Evolutionary conservation across 2,888 invertebrate species (phyloP), one percentile per base, ranked within the genome.

Genomic region (Drosophila birchii): DNA sequence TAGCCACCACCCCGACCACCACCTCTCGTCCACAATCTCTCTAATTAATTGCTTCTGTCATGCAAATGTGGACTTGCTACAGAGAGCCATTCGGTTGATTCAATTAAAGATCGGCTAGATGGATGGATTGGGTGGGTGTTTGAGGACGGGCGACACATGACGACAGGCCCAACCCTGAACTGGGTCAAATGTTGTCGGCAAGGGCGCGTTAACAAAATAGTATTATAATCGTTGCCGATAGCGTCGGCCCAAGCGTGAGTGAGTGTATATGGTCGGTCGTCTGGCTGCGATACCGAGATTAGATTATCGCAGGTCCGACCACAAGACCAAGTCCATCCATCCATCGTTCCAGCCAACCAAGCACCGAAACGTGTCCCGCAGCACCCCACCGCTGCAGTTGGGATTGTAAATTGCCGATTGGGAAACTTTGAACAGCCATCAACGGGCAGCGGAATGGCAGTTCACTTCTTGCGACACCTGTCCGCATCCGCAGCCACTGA

Each of bases 21-120:
- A 5, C 26, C 26, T 26, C 26, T 14, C 54, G 23, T n/a, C 45
- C 54, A 32, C 57, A 73, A 72, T 53, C 56, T 29, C 32, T 63
- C 64, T 56, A 72, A 72, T 51, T 63, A 72, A 72, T 72, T 72
- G 63, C 23, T 39, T 53, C 56, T 49, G 75, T 63, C 72, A 72
- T 62, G 71, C 63, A 49, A 74, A 57, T 56, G 39, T 56, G 39
- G 51, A 49, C 51, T 34, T 14, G 49, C 32, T 34, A 32, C 43
- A 23, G 20, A 36, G 44, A 12, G 29, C 20, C 29, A 23, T 16
- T 38, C 18, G 8, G 16, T n/a, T 36, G 36, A 64, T 64, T 64
- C 66, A 64, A 64, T 64, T 64, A 51, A 36, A 51, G 44, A 29
- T 18, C 36, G 29, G 32, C 45, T 47, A 18, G 20, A 18, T 34